These are phyloP conservation scores for Aleiodes sp. DNA, from an alignment of 1,140 invertebrate species.

Conservation along the genomic window DNA sequence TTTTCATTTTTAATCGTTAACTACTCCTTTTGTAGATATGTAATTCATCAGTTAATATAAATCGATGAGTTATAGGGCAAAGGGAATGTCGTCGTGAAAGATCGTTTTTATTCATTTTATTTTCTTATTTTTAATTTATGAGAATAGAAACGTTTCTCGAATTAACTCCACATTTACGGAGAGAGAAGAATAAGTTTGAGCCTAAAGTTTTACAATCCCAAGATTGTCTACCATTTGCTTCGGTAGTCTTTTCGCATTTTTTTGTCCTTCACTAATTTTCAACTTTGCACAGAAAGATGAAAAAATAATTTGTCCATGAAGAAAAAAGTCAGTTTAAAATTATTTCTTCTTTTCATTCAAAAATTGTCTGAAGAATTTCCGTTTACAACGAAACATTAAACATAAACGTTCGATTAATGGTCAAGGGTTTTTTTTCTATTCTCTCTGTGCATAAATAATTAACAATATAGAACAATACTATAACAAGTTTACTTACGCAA, in stretches of 20 bases:
- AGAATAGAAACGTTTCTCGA: too few species aligned
- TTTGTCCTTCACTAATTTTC: too few species aligned
- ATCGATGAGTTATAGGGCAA: neutral
- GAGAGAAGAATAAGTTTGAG: too few species aligned
- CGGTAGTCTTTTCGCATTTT: too few species aligned
- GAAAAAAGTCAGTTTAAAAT: too few species aligned
- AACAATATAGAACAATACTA: neutral
- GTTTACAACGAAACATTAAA: neutral
- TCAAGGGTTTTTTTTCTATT: neutral
- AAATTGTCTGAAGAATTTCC: neutral
- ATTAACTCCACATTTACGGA: too few species aligned
- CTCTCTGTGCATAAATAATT: neutral
- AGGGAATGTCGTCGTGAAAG: neutral
- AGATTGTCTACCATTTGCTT: neutral
- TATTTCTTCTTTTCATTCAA: too few species aligned
- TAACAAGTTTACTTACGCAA: neutral
- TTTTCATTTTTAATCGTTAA: too few species aligned
- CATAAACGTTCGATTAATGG: neutral
- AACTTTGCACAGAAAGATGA: neutral
- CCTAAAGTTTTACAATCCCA: neutral
- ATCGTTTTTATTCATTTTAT: too few species aligned
- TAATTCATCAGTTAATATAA: neutral
- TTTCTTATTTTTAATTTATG: too few species aligned
- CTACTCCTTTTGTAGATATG: neutral
- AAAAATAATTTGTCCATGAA: neutral